Conservation (phyloP, 2,113 vertebrate species). For the Macquaria australasica region DNA sequence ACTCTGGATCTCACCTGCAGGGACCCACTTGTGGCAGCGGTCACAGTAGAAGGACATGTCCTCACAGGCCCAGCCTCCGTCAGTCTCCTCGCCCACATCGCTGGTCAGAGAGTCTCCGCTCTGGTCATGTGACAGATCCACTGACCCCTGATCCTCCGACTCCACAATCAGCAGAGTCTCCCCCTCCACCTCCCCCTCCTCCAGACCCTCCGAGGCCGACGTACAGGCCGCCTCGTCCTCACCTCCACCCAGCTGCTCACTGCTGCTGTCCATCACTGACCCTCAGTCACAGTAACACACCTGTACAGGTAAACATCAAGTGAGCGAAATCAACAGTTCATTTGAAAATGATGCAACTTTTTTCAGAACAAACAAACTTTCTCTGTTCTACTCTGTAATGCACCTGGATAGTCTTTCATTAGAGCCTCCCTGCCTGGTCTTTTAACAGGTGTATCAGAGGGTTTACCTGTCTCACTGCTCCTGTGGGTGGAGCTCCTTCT, state of each 20-base stretch:
- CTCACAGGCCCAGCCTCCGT: slow-evolving; percentile 89
- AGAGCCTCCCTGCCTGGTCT: background rate
- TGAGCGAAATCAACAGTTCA: no score
- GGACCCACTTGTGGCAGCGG: slow-evolving; percentile 97
- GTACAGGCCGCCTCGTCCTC: slow-evolving; percentile 92
- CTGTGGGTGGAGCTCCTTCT: slow-evolving; percentile 18
- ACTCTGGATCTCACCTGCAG: slow-evolving; percentile 84
- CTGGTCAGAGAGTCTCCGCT: slow-evolving; percentile 97
- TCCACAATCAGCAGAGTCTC: slow-evolving; percentile 96
- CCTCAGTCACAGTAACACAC: background rate
- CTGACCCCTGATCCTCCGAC: slow-evolving; percentile 95
- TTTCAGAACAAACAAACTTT: no score
- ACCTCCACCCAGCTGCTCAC: slow-evolving; percentile 83
- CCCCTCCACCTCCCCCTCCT: slow-evolving; percentile 97
- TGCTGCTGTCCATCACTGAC: slow-evolving; percentile 87
- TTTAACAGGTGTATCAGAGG: background rate
- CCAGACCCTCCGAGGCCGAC: slow-evolving; percentile 93
- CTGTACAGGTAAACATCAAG: slow-evolving; percentile 9
- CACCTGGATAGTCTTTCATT: no score
- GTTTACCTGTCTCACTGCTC: slow-evolving; percentile 47
- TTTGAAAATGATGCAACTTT: no score
- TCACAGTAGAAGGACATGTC: slow-evolving; percentile 97
- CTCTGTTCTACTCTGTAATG: no score
- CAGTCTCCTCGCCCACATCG: slow-evolving; percentile 89
- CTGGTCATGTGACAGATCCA: slow-evolving; percentile 97